Percentiles rank a stretch among this genome's conserved stretches.
Evolutionary conservation across 2,113 vertebrate genomes (phyloP).

Genomic region (Hipposideros armiger): DNA sequence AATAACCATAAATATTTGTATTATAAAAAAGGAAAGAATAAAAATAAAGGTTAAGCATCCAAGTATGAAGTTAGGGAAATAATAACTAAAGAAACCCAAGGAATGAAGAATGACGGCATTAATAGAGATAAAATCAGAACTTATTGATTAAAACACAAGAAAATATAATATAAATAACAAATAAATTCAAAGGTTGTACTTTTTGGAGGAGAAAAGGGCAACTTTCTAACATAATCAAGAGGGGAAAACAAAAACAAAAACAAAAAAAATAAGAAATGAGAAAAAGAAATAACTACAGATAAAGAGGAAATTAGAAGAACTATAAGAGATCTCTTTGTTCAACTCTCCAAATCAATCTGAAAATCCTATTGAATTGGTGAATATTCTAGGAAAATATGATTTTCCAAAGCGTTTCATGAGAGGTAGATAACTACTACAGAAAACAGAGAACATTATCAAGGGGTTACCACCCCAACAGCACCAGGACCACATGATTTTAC

Average conservation of each 20-base stretch:
- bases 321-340: not conserved
- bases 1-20: not conserved
- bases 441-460: not conserved
- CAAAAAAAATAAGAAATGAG: not conserved
- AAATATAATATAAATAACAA: not conserved
- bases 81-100: not conserved
- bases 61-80: not conserved
- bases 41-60: not conserved
- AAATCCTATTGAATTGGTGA: not conserved
- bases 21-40: not conserved
- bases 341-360: not conserved
- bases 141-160: not conserved
- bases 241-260: not conserved
- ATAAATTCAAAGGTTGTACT: not conserved
- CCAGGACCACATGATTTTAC: not conserved
- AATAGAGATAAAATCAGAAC: slow-evolving; percentile 22
- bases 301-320: not conserved
- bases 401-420: not conserved
- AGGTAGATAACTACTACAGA: not conserved
- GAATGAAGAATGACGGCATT: not conserved
- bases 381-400: not conserved
- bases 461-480: not conserved
- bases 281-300: not conserved
- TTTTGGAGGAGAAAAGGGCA: not conserved
- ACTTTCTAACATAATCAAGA: not conserved